phyloP scores from a whole-genome alignment of 2,797 vertebrate species.

The Phataginus tricuspis region DNA sequence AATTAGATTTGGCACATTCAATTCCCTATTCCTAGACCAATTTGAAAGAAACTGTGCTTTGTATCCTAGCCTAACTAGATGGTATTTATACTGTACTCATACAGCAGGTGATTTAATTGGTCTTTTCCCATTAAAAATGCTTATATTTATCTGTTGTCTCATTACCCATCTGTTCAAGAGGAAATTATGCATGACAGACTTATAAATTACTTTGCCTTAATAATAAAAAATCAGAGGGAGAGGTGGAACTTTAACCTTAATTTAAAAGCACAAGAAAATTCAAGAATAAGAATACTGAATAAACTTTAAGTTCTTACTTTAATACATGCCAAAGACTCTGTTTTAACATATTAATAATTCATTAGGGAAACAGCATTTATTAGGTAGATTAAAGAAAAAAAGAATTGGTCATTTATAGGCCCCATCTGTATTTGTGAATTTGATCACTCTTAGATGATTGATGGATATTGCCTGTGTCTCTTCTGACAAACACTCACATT shows the following conservation, averaged over 20 bases:
- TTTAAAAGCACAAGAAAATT: conserved; percentile 63
- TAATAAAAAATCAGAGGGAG: conserved; percentile 62
- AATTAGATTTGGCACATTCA: conserved; percentile 19
- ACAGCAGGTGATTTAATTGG: conserved; percentile 28
- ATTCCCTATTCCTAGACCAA: neutral
- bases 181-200: conserved; percentile 58
- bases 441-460: neutral
- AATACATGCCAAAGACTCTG: neutral
- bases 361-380: neutral
- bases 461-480: neutral
- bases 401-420: neutral
- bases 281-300: conserved; percentile 28
- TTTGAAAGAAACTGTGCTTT: conserved; percentile 18
- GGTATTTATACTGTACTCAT: conserved; percentile 29
- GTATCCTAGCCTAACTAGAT: neutral
- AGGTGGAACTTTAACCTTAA: conserved; percentile 48
- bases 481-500: neutral
- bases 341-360: conserved; percentile 42
- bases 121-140: conserved; percentile 37
- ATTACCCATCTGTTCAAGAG: conserved; percentile 43
- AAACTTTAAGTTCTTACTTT: conserved; percentile 39
- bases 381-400: conserved; percentile 7
- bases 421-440: neutral
- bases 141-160: conserved; percentile 48
- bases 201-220: conserved; percentile 68